These are phyloP conservation scores for Etheostoma perlongum DNA, from an alignment of 2,797 vertebrate genomes.

Conservation along the genomic window DNA sequence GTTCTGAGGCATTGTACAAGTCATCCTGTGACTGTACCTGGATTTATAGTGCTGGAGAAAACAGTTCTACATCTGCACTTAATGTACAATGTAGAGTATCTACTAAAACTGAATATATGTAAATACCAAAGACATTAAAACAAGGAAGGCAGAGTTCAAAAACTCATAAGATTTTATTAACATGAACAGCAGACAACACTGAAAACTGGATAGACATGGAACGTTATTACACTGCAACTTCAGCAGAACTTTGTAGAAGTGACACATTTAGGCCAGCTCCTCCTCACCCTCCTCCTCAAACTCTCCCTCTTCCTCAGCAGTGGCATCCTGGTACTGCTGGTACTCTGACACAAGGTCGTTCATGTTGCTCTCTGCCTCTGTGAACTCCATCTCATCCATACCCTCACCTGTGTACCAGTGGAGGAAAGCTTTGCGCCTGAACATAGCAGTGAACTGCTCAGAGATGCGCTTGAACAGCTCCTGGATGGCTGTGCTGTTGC, in stretches of 20 bases:
- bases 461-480: conserved; percentile 91
- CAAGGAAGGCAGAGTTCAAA: neutral
- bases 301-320: conserved; percentile 86
- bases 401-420: conserved; percentile 90
- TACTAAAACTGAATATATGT: too few species aligned
- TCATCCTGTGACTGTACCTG: too few species aligned
- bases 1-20: too few species aligned
- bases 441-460: conserved; percentile 93
- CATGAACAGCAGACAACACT: conserved; percentile 69
- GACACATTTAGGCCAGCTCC: conserved; percentile 77
- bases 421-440: conserved; percentile 89
- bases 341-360: conserved; percentile 90
- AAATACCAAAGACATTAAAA: neutral
- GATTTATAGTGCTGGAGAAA: neutral
- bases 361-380: conserved; percentile 90
- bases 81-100: conserved; percentile 14
- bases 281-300: conserved; percentile 87
- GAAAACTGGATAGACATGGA: conserved; percentile 51
- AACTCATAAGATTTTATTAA: conserved; percentile 66
- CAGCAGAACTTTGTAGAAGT: conserved; percentile 31
- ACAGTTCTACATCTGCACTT: conserved; percentile 15
- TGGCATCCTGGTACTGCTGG: conserved; percentile 90
- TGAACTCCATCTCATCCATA: conserved; percentile 91
- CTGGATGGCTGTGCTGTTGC: conserved; percentile 89
- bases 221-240: conserved; percentile 41